Conservation (phyloP, 1,140 invertebrate species). For the Laupala kohalensis region DNA sequence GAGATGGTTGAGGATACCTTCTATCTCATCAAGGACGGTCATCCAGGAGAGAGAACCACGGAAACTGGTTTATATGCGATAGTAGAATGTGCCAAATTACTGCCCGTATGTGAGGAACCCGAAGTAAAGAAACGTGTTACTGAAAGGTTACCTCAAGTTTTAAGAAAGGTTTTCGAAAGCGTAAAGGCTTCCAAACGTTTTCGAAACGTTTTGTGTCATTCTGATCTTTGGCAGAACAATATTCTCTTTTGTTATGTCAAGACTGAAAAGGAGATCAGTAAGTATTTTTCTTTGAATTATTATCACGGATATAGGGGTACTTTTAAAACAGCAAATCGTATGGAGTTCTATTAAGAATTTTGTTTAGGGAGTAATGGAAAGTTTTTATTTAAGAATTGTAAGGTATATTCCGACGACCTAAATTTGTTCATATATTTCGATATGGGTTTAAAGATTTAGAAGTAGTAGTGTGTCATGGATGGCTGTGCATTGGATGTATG, state of each 20-base stretch:
- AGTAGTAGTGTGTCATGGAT: no score
- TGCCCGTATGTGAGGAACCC: neutral
- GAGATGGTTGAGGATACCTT: neutral
- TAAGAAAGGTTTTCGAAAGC: neutral
- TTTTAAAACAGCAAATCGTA: no score
- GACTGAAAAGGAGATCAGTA: no score
- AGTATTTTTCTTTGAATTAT: no score
- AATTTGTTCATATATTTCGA: no score
- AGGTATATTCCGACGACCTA: no score
- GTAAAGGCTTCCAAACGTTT: constrained; percentile 5
- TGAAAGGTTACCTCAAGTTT: neutral
- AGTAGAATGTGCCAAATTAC: neutral
- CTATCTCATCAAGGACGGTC: neutral
- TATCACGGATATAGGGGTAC: no score
- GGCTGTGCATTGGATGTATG: no score
- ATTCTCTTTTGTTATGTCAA: constrained; percentile 3
- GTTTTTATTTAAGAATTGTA: no score
- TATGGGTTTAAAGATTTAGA: no score
- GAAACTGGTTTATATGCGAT: neutral
- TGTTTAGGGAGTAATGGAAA: no score
- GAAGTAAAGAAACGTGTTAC: neutral
- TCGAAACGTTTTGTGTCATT: constrained; percentile 10
- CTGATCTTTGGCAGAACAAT: neutral
- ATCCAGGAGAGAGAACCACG: neutral
- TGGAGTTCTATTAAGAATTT: no score